Evolutionary conservation across 2,113 vertebrate species (phyloP).

Genomic region (Triplophysa dalaica): DNA sequence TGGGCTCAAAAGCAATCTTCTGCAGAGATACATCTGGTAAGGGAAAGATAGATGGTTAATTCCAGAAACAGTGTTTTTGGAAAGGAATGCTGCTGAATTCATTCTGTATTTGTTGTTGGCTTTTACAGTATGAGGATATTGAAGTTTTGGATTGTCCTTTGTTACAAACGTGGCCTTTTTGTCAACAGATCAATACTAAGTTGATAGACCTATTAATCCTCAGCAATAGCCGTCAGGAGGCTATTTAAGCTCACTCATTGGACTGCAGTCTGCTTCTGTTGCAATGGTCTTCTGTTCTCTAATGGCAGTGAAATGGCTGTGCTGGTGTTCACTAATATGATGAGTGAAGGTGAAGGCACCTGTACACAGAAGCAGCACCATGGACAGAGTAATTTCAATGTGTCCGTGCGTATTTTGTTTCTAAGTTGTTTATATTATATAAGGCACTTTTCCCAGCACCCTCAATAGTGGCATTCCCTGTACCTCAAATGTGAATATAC

Average conservation of each 20-base stretch:
- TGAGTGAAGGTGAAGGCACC: conserved; percentile 25
- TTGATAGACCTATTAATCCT: conserved; percentile 30
- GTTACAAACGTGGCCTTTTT: conserved; percentile 1
- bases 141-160: conserved; percentile 4
- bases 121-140: conserved; percentile 9
- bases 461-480: neutral
- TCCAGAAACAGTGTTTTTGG: neutral
- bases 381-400: conserved; percentile 10
- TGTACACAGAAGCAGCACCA: conserved; percentile 35
- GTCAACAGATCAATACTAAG: conserved; percentile 44
- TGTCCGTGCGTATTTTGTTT: neutral
- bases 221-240: neutral
- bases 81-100: neutral
- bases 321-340: conserved; percentile 35
- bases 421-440: too few species aligned
- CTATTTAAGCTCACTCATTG: neutral
- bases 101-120: neutral
- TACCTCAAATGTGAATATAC: neutral
- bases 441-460: too few species aligned
- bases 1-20: neutral
- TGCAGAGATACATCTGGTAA: too few species aligned
- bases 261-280: neutral
- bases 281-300: neutral
- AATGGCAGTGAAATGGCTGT: conserved; percentile 4
- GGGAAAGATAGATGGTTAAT: neutral